Percentiles rank a stretch among this genome's conserved stretches.
Evolutionary conservation across 2,888 invertebrate genomes (phyloP).

Genomic region (Leuctra nigra): DNA sequence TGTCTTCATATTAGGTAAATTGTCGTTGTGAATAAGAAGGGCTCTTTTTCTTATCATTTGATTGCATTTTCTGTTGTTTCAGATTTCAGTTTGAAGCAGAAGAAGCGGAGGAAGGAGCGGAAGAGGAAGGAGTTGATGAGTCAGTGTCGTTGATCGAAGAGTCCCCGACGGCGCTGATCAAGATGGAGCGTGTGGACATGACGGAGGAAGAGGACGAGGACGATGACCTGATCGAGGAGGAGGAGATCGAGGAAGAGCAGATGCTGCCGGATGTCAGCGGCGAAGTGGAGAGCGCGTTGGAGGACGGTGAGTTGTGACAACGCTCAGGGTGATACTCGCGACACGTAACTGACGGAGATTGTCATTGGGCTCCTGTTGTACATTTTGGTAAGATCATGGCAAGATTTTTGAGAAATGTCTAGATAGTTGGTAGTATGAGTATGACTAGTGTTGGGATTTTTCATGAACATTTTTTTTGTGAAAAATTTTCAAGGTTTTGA

Average conservation of each 20-base stretch:
- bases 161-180: neutral
- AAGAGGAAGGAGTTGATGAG: no score
- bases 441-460: no score
- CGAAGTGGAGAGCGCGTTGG: neutral
- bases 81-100: neutral
- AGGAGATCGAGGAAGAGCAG: neutral
- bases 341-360: no score
- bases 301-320: neutral
- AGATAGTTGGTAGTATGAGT: neutral
- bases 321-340: no score
- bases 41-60: neutral
- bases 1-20: no score
- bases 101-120: neutral
- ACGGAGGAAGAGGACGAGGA: neutral
- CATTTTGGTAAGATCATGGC: neutral
- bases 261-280: neutral
- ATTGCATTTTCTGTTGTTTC: neutral
- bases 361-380: neutral
- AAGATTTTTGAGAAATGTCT: neutral
- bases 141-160: neutral
- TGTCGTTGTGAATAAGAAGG: neutral
- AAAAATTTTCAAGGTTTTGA: no score
- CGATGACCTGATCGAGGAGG: neutral
- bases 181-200: neutral
- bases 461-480: no score